These are phyloP conservation scores for Pipa parva DNA, from an alignment of 2,113 vertebrate species.

Conservation along the genomic window DNA sequence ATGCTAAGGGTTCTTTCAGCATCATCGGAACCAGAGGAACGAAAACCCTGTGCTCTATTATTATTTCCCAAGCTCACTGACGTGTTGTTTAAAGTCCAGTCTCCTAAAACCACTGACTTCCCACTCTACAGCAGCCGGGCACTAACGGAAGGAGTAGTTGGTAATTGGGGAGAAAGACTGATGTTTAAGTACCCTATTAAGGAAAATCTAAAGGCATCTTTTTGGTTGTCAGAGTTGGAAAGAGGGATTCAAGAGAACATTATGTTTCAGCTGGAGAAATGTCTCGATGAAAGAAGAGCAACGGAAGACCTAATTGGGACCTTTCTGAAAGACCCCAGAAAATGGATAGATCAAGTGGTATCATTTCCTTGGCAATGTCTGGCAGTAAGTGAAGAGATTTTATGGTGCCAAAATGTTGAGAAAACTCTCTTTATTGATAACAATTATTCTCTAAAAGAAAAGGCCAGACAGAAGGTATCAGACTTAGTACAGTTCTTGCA, in stretches of 20 bases:
- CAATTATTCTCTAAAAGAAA: constrained; percentile 2
- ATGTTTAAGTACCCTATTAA: constrained; percentile 55
- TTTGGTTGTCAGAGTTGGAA: constrained; percentile 70
- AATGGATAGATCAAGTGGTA: constrained; percentile 49
- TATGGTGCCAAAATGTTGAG: constrained; percentile 59
- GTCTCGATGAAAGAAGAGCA: constrained; percentile 44
- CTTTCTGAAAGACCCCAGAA: background rate
- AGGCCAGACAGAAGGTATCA: constrained; percentile 48
- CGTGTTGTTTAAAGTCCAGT: constrained; percentile 50
- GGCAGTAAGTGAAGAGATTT: constrained; percentile 68
- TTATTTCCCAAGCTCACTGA: constrained; percentile 65
- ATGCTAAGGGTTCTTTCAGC: constrained; percentile 63
- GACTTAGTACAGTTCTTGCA: constrained; percentile 42
- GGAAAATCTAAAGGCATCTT: constrained; percentile 49
- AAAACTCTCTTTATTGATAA: constrained; percentile 38
- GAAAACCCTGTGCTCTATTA: constrained; percentile 60
- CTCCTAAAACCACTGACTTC: background rate
- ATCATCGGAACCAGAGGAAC: constrained; percentile 45
- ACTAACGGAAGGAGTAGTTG: constrained; percentile 58
- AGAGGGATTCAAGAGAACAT: constrained; percentile 57
- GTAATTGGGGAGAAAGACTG: constrained; percentile 59
- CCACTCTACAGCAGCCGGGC: constrained; percentile 31
- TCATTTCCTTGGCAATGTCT: constrained; percentile 73
- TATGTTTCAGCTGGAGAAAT: constrained; percentile 52
- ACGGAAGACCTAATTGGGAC: constrained; percentile 1